phyloP scores from a whole-genome alignment of 2,888 invertebrate species.

The Apamea anceps region DNA sequence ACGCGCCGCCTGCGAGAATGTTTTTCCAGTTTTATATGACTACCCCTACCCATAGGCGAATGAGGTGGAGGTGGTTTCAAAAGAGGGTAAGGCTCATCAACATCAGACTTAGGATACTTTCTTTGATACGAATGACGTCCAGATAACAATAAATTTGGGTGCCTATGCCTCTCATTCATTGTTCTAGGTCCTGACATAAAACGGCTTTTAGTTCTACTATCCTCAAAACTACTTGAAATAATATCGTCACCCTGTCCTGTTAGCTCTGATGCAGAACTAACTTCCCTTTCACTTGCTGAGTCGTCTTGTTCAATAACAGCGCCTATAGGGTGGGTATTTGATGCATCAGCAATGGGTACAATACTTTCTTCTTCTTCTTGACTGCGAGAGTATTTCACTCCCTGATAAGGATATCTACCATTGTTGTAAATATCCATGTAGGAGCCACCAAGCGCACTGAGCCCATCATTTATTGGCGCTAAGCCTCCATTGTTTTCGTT shows the following conservation, averaged over 20 bases:
- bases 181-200: conserved; percentile 72
- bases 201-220: conserved; percentile 76
- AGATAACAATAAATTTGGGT: conserved; percentile 75
- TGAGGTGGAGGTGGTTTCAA: conserved; percentile 85
- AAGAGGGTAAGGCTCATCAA: conserved; percentile 84
- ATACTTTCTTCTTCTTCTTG: conserved; percentile 87
- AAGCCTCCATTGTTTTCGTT: conserved; percentile 79
- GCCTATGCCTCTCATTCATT: conserved; percentile 77
- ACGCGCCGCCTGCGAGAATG: conserved; percentile 78
- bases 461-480: conserved; percentile 74
- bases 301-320: conserved; percentile 87
- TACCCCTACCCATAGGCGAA: conserved; percentile 72
- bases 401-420: conserved; percentile 83
- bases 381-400: conserved; percentile 87
- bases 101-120: conserved; percentile 80
- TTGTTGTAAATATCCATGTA: conserved; percentile 82
- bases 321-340: conserved; percentile 86
- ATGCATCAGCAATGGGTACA: conserved; percentile 84
- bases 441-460: conserved; percentile 76
- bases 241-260: conserved; percentile 77
- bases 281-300: conserved; percentile 76
- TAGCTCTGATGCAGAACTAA: conserved; percentile 73
- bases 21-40: conserved; percentile 76
- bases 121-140: conserved; percentile 78
- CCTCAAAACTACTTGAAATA: conserved; percentile 71